Evolutionary conservation across 2,888 invertebrate species (phyloP).

Genomic region (Aphidius colemani): DNA sequence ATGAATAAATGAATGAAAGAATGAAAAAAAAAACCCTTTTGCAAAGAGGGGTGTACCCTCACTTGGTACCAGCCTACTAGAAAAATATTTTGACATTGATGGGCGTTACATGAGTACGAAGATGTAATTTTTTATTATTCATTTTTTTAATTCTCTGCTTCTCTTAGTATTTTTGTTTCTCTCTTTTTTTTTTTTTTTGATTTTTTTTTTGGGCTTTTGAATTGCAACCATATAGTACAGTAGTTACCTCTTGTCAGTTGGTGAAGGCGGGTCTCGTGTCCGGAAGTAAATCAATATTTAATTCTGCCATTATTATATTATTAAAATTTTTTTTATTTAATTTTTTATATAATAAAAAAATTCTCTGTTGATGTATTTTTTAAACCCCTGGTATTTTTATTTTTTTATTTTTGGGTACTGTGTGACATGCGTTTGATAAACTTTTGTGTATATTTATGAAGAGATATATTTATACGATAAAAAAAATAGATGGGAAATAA

Average conservation of each 20-base stretch:
- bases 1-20: background rate
- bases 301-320: too few species aligned
- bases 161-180: constrained; percentile 1
- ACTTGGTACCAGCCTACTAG: constrained; percentile 29
- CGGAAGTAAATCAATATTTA: background rate
- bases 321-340: too few species aligned
- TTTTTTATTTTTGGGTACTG: too few species aligned
- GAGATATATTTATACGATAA: constrained; percentile 21
- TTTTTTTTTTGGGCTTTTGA: background rate
- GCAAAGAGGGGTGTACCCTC: constrained; percentile 16
- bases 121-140: constrained; percentile 22
- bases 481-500: constrained; percentile 28
- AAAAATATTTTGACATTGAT: constrained; percentile 58
- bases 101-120: constrained; percentile 44
- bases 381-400: too few species aligned
- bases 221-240: constrained; percentile 14
- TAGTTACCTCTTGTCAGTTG: constrained; percentile 5
- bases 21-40: constrained; percentile 39
- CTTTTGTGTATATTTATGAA: background rate
- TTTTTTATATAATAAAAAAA: too few species aligned
- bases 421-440: too few species aligned
- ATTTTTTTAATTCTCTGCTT: constrained; percentile 14
- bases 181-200: background rate
- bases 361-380: too few species aligned
- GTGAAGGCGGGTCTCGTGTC: background rate